phyloP scores from a whole-genome alignment of 2,113 vertebrate genomes.

The Coptodon rendalli region DNA sequence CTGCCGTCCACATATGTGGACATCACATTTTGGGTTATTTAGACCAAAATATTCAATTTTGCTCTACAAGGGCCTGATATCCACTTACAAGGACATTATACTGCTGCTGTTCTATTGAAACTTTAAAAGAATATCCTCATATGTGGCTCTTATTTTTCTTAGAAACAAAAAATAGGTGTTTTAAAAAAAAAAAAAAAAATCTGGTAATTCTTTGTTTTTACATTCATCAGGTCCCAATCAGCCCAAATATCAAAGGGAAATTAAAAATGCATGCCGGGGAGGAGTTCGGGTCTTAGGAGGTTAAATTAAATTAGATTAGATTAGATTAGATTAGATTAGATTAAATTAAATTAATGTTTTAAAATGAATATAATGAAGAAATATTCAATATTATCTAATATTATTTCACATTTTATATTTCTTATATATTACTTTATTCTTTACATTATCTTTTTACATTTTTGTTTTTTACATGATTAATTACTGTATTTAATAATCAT shows the following conservation, averaged over 20 bases:
- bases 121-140: background rate
- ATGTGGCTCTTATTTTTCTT: background rate
- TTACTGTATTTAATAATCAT: background rate
- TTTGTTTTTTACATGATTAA: background rate
- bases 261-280: background rate
- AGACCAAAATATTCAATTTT: no score
- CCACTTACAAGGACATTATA: background rate
- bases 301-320: background rate
- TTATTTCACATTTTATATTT: background rate
- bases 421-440: background rate
- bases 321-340: fast-evolving
- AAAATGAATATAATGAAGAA: background rate
- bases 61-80: no score
- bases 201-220: no score
- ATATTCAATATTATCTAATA: background rate
- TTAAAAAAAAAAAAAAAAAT: no score
- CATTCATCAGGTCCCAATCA: no score
- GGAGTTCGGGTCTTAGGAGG: background rate
- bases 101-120: background rate
- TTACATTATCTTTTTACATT: background rate
- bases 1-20: no score
- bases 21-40: no score
- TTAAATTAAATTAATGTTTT: background rate
- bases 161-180: background rate
- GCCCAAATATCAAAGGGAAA: background rate